These are phyloP conservation scores for Alectoris magna DNA, from an alignment of 2,797 vertebrate species.

Conservation along the genomic window DNA sequence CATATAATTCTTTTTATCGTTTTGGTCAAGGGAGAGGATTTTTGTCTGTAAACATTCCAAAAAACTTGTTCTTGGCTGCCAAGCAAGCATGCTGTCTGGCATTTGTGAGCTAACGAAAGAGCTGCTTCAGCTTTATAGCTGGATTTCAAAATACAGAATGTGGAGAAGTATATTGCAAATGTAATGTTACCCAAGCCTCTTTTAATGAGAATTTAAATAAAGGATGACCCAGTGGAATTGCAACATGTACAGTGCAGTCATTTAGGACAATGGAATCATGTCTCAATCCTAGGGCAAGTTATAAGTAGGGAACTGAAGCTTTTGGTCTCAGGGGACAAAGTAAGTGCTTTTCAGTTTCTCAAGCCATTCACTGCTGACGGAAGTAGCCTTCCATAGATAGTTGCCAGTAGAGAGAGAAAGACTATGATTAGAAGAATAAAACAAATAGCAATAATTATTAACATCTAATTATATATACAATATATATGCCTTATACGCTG, in stretches of 20 bases:
- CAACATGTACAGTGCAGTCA: slow-evolving; percentile 10
- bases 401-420: background rate
- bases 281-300: slow-evolving; percentile 18
- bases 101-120: slow-evolving; percentile 59
- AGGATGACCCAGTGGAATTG: slow-evolving; percentile 64
- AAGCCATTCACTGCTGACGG: background rate
- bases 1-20: slow-evolving; percentile 33
- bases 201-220: slow-evolving; percentile 68
- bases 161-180: slow-evolving; percentile 50
- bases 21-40: slow-evolving; percentile 39
- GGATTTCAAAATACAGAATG: slow-evolving; percentile 28
- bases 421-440: background rate
- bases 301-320: slow-evolving; percentile 29
- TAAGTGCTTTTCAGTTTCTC: slow-evolving; percentile 43
- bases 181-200: slow-evolving; percentile 50
- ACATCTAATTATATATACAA: background rate
- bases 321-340: background rate
- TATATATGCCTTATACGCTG: background rate
- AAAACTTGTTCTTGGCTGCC: background rate
- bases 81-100: slow-evolving; percentile 35
- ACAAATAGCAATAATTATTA: background rate
- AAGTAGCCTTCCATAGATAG: too few species aligned
- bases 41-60: slow-evolving; percentile 44
- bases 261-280: slow-evolving; percentile 43
- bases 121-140: slow-evolving; percentile 16